Conservation (phyloP, 2,888 invertebrate genomes). For the Zaprionus lineosus region DNA sequence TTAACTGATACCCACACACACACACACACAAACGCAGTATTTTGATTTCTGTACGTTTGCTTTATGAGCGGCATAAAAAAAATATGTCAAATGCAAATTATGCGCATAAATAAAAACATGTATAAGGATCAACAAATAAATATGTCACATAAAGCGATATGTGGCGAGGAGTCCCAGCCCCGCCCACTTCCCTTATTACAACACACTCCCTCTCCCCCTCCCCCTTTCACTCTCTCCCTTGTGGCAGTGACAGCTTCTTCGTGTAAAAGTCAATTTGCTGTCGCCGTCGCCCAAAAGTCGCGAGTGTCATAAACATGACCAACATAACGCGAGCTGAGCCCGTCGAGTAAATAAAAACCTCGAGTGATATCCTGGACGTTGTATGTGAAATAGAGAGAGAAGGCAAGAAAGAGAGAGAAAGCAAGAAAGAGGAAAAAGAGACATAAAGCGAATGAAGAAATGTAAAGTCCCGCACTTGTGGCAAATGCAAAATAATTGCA, state of each 20-base stretch:
- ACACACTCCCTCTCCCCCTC: slow-evolving; percentile 1
- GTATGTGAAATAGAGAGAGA: no score
- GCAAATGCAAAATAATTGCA: slow-evolving; percentile 76
- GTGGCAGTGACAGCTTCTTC: slow-evolving; percentile 29
- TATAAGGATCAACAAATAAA: slow-evolving; percentile 63
- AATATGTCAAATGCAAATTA: slow-evolving; percentile 78
- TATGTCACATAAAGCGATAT: slow-evolving; percentile 55
- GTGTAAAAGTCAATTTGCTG: slow-evolving; percentile 68
- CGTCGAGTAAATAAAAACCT: slow-evolving; percentile 59
- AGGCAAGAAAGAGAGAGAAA: no score
- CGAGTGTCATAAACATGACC: slow-evolving; percentile 69
- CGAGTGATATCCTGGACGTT: no score
- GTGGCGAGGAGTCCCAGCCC: slow-evolving; percentile 11
- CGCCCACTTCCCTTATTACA: neutral
- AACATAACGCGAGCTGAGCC: slow-evolving; percentile 49
- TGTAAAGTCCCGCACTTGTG: no score
- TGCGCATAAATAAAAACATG: slow-evolving; percentile 61
- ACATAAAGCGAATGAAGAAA: no score
- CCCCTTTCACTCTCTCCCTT: slow-evolving; percentile 5
- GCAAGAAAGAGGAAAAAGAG: no score
- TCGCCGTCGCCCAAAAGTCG: slow-evolving; percentile 61
- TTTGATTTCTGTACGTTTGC: slow-evolving; percentile 33
- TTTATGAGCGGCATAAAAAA: slow-evolving; percentile 58
- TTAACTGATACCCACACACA: no score
- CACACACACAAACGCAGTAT: no score